These are phyloP conservation scores for Platalea minor DNA, from an alignment of 2,797 vertebrate species.

Conservation along the genomic window DNA sequence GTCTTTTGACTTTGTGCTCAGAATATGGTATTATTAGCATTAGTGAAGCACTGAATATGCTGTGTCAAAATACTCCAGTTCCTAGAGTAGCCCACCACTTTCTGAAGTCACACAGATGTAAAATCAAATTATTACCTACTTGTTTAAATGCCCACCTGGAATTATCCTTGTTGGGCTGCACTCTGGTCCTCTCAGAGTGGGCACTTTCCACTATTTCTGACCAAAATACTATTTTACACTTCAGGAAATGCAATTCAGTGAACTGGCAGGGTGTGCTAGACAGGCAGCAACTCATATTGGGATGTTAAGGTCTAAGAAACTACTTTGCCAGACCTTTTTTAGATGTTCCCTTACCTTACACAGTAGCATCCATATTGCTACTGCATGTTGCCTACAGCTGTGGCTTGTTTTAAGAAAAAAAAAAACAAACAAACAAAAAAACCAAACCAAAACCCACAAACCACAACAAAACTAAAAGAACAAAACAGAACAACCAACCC, in stretches of 20 bases:
- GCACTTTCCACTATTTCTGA: neutral
- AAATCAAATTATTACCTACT: neutral
- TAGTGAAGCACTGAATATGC: rapidly evolving
- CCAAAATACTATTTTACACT: neutral
- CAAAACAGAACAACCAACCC: neutral
- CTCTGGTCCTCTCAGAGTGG: neutral
- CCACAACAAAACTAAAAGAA: neutral
- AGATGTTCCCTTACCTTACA: neutral
- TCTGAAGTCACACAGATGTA: neutral
- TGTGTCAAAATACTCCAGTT: neutral
- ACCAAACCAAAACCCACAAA: neutral
- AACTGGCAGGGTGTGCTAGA: rapidly evolving
- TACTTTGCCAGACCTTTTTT: neutral
- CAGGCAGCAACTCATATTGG: neutral
- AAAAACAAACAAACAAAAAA: neutral
- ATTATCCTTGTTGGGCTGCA: neutral
- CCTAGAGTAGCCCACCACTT: too few relatives aligned
- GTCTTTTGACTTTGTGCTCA: neutral
- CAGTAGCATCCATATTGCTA: neutral
- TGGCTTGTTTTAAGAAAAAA: neutral
- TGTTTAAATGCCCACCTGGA: neutral
- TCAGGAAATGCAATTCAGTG: neutral
- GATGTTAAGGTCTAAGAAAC: too few relatives aligned
- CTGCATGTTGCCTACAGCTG: neutral
- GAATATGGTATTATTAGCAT: too few relatives aligned